Evolutionary conservation across 2,888 invertebrate genomes (phyloP), one percentile per base, ranked within the genome.

Genomic region (Cheilosia impressa): DNA sequence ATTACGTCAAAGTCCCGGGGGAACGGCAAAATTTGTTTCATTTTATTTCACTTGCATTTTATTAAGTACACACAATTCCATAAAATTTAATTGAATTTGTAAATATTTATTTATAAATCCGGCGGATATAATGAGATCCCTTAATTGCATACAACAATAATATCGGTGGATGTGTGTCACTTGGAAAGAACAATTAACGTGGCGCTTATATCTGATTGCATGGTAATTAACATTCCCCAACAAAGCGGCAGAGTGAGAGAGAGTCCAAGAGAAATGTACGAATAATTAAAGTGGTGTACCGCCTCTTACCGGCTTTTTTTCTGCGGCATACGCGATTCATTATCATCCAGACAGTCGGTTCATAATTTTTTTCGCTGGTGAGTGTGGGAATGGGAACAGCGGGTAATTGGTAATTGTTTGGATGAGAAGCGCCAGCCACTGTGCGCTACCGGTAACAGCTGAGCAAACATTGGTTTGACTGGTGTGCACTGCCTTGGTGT

Each of bases 391-490:
- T 53, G 72, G 58, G 52, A 58, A 60, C 31, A 60, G 31, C 58
- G 50, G 52, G 52, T 66, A 76, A 76, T 68, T 76, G 66, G 41
- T 71, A 52, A 60, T 50, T 60, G 58, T 52, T 52, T 27, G 31
- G 5, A n/a, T 17, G 4, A 7, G 5, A 60, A 24, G 43, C 58
- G 34, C 47, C 58, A 57, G 34, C 47, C 58, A 57, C 19, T n/a
- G 27, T 24, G 50, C 13, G 53, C 53, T 41, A 22, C 55, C 43
- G 45, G 52, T 27, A 53, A 7, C 9, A 17, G 19, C 47, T 19
- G 17, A 17, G 45, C n/a, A 31, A 22, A 22, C 63, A 52, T 24
- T 2, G 50, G n/a, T 5, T 34, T 1, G 17, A 34, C n/a, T 5
- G 22, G 4, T 52, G 47, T 65, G 65, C 50, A 52, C 38, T 38